Evolutionary conservation across 2,888 invertebrate species (phyloP).

Genomic region (Drosophila diplacantha): DNA sequence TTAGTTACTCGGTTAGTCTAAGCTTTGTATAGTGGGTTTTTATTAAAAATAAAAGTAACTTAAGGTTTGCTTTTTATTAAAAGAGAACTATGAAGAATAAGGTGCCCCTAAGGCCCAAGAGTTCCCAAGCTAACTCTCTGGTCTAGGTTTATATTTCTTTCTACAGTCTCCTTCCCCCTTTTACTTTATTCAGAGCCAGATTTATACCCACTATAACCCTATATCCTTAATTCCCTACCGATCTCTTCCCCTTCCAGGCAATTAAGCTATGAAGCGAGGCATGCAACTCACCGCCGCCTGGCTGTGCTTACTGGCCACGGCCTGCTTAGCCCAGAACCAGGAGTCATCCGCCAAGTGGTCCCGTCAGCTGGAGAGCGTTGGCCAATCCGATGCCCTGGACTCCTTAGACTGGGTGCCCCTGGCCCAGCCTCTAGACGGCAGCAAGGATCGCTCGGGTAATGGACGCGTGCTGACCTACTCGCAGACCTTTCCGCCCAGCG

Average conservation of each 20-base stretch:
- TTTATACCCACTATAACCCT: neutral
- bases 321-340: constrained; percentile 45
- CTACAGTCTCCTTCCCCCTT: too few relatives aligned
- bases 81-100: too few relatives aligned
- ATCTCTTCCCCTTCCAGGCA: constrained; percentile 51
- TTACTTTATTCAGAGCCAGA: too few relatives aligned
- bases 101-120: too few relatives aligned
- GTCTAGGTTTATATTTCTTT: too few relatives aligned
- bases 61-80: too few relatives aligned
- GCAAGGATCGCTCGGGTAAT: constrained; percentile 74
- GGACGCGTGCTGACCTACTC: constrained; percentile 77
- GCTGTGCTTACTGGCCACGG: constrained; percentile 58
- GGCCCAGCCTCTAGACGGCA: constrained; percentile 73
- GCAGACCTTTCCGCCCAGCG: constrained; percentile 72
- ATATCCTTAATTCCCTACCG: neutral
- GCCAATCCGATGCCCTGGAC: constrained; percentile 58
- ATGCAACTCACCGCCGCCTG: constrained; percentile 59
- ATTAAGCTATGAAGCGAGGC: constrained; percentile 69
- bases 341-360: constrained; percentile 75
- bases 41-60: neutral
- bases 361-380: constrained; percentile 73
- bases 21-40: neutral
- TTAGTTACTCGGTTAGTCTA: neutral
- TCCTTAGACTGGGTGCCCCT: constrained; percentile 81
- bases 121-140: too few relatives aligned